Evolutionary conservation across 1,140 invertebrate genomes (phyloP), one percentile per base, ranked within the genome.

Genomic region (Phymastichus coffea): DNA sequence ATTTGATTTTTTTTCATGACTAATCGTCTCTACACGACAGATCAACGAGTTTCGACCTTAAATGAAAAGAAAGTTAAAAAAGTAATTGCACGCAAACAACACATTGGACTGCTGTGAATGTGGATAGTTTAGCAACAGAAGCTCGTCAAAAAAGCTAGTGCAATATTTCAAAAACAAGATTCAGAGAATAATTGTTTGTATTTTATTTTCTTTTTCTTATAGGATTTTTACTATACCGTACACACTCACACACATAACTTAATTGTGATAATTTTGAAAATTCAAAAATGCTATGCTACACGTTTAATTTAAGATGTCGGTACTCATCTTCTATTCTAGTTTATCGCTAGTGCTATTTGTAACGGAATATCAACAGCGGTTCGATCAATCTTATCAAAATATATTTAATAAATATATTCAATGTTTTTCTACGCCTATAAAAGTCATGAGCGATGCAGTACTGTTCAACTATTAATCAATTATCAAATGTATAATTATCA

Each of bases 41-140:
- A n/a, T n/a, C n/a, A n/a, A n/a, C n/a, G n/a, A n/a, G n/a, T n/a
- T n/a, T n/a, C n/a, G n/a, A n/a, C n/a, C n/a, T n/a, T n/a, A n/a
- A n/a, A n/a, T n/a, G n/a, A n/a, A n/a, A n/a, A n/a, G n/a, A n/a
- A n/a, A n/a, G n/a, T n/a, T n/a, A n/a, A n/a, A n/a, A n/a, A n/a
- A n/a, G n/a, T n/a, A n/a, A n/a, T n/a, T n/a, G n/a, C n/a, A n/a
- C n/a, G n/a, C 40, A 14, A 4, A 38, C 74, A 77, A 76, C 74
- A 77, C 73, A 74, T 71, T 67, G 73, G 68, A 73, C 65, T 23
- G 30, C 15, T 56, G 9, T 46, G 19, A 44, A 6, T 30, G 25
- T 2, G 26, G 8, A 23, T 47, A 37, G 22, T 17, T 17, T 23
- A 2, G 8, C 23, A 40, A 23, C 4, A n/a, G n/a, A n/a, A n/a